Percentiles rank a stretch among this genome's conserved stretches.
phyloP scores from a whole-genome alignment of 2,797 vertebrate species.

The Paedocypris micromegethes region DNA sequence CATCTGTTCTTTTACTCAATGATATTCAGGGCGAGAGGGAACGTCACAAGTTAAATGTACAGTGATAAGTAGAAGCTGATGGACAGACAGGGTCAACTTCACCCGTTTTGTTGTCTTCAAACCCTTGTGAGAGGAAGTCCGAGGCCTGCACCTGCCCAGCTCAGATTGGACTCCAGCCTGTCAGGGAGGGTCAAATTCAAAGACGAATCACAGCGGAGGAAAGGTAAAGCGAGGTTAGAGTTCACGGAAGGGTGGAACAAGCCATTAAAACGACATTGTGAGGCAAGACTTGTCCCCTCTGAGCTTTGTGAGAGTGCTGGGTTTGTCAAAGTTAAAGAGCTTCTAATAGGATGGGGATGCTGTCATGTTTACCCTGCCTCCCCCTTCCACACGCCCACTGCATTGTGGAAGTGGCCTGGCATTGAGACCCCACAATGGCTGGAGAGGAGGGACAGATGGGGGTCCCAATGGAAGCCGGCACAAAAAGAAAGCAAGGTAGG shows the following conservation, averaged over 20 bases:
- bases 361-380: conserved; percentile 73
- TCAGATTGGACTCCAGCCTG: conserved; percentile 3
- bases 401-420: conserved; percentile 74
- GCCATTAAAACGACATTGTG: conserved; percentile 60
- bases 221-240: conserved; percentile 22
- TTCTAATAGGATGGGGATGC: conserved; percentile 79
- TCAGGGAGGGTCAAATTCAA: conserved; percentile 5
- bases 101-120: no score
- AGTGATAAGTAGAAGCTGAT: no score
- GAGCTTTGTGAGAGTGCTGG: conserved; percentile 55
- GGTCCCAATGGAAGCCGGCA: conserved; percentile 65
- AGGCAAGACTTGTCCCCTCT: conserved; percentile 53
- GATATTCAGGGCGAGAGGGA: no score
- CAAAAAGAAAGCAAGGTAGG: conserved; percentile 71
- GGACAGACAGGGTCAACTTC: no score
- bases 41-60: no score
- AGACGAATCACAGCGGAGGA: conserved; percentile 2
- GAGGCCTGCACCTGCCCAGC: conserved; percentile 18
- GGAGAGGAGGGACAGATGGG: conserved; percentile 77
- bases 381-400: conserved; percentile 66
- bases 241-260: conserved; percentile 26
- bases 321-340: conserved; percentile 76
- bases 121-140: no score
- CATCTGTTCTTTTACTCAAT: no score
- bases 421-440: conserved; percentile 69